These are phyloP conservation scores for Alca torda DNA, from an alignment of 2,797 vertebrate species.

Conservation along the genomic window DNA sequence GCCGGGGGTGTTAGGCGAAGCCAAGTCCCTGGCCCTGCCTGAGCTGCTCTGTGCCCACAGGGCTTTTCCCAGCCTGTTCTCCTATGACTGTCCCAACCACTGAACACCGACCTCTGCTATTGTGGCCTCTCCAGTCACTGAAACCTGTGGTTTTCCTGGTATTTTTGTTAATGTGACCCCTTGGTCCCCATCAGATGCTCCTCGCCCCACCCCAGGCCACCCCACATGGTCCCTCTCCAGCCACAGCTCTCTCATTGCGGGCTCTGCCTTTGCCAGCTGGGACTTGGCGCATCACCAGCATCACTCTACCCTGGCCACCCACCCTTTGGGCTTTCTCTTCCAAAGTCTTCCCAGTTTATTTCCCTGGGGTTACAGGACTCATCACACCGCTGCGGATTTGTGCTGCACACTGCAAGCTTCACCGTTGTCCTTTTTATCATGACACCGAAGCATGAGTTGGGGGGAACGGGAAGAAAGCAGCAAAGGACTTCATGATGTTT, in stretches of 20 bases:
- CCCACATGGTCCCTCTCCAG: neutral
- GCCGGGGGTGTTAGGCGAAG: neutral
- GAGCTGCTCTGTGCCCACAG: neutral
- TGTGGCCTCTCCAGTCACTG: neutral
- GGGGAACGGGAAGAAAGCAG: accelerated
- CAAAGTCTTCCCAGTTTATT: neutral
- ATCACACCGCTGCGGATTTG: neutral
- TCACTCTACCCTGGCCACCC: neutral
- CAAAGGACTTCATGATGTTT: neutral
- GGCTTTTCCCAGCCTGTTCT: neutral
- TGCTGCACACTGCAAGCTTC: neutral
- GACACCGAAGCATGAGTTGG: neutral
- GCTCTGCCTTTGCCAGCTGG: neutral
- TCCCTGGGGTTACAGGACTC: neutral
- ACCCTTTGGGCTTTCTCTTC: neutral
- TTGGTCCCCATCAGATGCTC: neutral
- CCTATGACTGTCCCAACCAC: neutral
- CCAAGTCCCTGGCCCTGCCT: neutral
- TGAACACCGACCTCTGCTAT: neutral
- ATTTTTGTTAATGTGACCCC: neutral
- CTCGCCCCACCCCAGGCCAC: neutral
- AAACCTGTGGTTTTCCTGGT: neutral
- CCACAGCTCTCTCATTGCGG: accelerated
- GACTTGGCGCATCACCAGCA: neutral
- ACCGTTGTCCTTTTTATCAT: neutral